These are phyloP conservation scores for Etia nguti DNA, from an alignment of 2,113 vertebrate species.

Conservation along the genomic window DNA sequence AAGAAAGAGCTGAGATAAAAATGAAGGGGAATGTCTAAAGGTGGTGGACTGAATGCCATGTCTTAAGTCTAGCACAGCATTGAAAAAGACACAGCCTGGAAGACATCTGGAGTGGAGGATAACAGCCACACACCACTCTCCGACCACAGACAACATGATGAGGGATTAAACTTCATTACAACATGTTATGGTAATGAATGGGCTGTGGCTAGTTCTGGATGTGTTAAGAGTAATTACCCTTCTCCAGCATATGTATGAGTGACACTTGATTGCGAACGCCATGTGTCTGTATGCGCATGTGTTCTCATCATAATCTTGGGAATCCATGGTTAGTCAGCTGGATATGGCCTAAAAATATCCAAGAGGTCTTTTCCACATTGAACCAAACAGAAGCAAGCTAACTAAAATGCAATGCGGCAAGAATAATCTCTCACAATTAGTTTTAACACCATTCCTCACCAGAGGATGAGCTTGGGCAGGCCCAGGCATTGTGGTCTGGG, in stretches of 20 bases:
- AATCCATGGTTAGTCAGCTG: neutral
- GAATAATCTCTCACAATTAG: conserved; percentile 7
- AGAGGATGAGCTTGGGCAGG: conserved; percentile 7
- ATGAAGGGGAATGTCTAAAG: conserved; percentile 12
- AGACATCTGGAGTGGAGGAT: conserved; percentile 58
- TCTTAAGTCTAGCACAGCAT: conserved; percentile 8
- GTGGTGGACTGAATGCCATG: neutral
- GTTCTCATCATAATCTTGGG: neutral
- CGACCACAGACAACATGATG: conserved; percentile 66
- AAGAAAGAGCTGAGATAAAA: neutral
- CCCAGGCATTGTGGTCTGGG: conserved; percentile 47
- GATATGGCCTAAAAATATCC: neutral
- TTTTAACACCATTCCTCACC: neutral
- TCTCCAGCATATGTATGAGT: conserved; percentile 28
- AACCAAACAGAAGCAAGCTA: conserved; percentile 32
- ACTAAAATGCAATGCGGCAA: conserved; percentile 50
- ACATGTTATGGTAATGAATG: conserved; percentile 68
- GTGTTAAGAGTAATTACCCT: conserved; percentile 57
- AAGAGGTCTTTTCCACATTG: neutral
- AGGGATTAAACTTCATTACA: conserved; percentile 66
- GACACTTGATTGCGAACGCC: conserved; percentile 35
- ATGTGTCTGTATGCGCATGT: conserved; percentile 4
- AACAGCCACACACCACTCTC: conserved; percentile 51
- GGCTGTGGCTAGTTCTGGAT: conserved; percentile 54
- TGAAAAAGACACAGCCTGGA: conserved; percentile 35